These are phyloP conservation scores for Rhynchomys soricoides DNA, from an alignment of 2,113 vertebrate genomes.

Conservation along the genomic window DNA sequence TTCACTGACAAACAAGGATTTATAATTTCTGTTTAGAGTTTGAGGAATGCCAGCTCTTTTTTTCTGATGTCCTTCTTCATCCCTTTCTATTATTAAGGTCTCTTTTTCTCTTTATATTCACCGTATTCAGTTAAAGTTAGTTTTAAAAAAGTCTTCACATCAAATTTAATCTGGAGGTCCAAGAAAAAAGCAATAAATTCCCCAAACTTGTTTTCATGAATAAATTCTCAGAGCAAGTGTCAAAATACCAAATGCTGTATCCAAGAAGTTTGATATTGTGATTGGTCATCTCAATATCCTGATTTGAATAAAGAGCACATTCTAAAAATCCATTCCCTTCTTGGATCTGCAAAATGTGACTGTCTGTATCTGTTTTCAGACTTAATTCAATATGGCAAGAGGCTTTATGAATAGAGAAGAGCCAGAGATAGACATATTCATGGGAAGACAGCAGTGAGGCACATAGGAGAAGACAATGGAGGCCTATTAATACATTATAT, in stretches of 20 bases:
- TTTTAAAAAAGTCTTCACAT: neutral
- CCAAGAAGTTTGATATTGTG: neutral
- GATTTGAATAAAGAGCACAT: neutral
- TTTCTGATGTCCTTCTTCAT: rapidly evolving
- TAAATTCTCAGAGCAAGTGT: neutral
- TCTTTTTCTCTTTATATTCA: neutral
- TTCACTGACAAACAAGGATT: neutral
- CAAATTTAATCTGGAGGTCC: neutral
- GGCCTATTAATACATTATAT: neutral
- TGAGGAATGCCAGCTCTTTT: neutral
- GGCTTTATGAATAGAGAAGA: neutral
- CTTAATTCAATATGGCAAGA: neutral
- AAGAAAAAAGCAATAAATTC: neutral
- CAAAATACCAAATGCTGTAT: neutral
- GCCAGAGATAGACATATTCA: neutral
- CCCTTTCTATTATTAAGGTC: neutral
- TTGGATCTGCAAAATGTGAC: neutral
- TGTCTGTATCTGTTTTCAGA: neutral
- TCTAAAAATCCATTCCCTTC: neutral
- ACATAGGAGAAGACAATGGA: neutral
- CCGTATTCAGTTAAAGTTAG: neutral
- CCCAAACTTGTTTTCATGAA: neutral
- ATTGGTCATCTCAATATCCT: neutral
- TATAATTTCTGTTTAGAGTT: neutral
- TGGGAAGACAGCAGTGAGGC: neutral